Evolutionary conservation across 2,113 vertebrate genomes (phyloP).

Genomic region (Xyrauchen texanus): DNA sequence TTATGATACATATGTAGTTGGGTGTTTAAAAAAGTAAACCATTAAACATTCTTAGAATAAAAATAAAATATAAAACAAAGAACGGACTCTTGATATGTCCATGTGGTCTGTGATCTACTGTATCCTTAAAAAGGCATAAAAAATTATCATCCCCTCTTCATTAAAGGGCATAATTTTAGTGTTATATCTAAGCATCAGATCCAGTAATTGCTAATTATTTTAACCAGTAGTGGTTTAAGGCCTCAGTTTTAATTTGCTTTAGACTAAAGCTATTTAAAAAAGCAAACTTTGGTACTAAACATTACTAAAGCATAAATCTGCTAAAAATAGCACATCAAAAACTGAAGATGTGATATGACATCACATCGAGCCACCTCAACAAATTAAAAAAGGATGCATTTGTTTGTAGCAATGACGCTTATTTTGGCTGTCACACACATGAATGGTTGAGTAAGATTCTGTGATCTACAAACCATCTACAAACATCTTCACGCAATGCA

Average conservation of each 20-base stretch:
- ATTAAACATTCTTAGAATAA: background rate
- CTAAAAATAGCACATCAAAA: background rate
- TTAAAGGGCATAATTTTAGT: background rate
- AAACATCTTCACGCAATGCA: conserved; percentile 15
- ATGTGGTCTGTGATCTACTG: background rate
- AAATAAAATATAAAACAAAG: background rate
- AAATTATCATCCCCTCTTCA: background rate
- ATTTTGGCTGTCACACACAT: background rate
- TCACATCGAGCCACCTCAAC: background rate
- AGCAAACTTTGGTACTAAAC: conserved; percentile 18
- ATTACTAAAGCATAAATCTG: background rate
- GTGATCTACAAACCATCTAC: background rate
- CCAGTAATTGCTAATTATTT: background rate
- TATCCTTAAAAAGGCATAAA: background rate
- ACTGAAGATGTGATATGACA: background rate
- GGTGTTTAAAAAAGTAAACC: background rate
- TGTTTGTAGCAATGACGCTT: background rate
- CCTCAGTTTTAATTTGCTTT: conserved; percentile 13
- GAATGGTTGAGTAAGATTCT: background rate
- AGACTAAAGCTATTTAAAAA: conserved; percentile 12
- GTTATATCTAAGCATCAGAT: conserved; percentile 5
- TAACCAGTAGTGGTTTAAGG: conserved; percentile 33
- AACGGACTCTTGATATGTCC: background rate
- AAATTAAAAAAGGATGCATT: background rate
- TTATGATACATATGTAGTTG: background rate